Evolutionary conservation across 2,888 invertebrate species (phyloP), one percentile per base, ranked within the genome.

Genomic region (Frankliniella fusca): DNA sequence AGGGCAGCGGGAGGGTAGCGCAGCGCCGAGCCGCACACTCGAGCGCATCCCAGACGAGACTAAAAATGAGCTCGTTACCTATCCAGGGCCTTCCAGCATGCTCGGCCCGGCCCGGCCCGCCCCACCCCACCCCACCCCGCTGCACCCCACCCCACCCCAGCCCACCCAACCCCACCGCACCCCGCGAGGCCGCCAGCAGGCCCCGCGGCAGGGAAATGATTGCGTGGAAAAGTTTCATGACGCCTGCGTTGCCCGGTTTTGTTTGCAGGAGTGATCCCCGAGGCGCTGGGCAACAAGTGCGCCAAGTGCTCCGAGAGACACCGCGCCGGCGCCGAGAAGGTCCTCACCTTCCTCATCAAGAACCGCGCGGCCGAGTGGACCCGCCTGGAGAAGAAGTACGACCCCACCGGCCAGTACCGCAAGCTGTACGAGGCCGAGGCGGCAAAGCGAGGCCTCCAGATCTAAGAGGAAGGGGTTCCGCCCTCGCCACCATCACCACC

Each of bases 341-440:
- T 85, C 5, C 81, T 85, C 49, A 79, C 83, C 9, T 84, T 81
- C 81, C 80, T 85, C 80, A 83, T 84, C 70, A 82, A 84, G 61
- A 84, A 85, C 54, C 84, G 84, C 80, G 83, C 83, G 1, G 84
- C 83, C 2, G 81, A 83, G 79, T 84, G 84, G 84, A 81, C 80
- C 76, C 80, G 83, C n/a, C 82, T 85, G 28, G 84, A 85, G 83
- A 82, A 80, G 28, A 85, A 84, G 81, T 85, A 83, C 82, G 85
- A 85, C 82, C 85, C 85, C 10, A 79, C 82, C 11, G 85, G 85
- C 12, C 80, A 54, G 15, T 85, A 80, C 65, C 65, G 65, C 65
- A 65, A 65, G 65, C 65, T 65, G 65, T 65, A 65, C 65, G 20
- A 65, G 65, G 65, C 15, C 20, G 65, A 65, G 65, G 65, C 65